phyloP scores from a whole-genome alignment of 2,888 invertebrate genomes.

The Timandra comae region DNA sequence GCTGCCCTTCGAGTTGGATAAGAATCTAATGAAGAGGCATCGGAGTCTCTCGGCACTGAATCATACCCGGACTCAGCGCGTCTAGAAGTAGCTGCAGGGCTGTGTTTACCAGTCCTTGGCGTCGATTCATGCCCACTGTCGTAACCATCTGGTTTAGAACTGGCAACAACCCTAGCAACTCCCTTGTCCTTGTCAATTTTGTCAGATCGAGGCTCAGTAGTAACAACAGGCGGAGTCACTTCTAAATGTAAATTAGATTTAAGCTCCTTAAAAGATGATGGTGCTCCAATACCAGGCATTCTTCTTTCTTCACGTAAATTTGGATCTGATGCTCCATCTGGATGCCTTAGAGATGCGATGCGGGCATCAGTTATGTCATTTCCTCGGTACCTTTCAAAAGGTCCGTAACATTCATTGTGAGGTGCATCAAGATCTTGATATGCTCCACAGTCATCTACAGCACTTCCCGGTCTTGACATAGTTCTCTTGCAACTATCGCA shows the following conservation, averaged over 20 bases:
- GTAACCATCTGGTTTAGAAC: conserved; percentile 84
- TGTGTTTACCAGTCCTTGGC: conserved; percentile 87
- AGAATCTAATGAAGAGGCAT: conserved; percentile 91
- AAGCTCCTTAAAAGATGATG: conserved; percentile 78
- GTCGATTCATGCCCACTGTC: conserved; percentile 91
- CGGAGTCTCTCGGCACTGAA: conserved; percentile 91
- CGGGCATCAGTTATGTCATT: conserved; percentile 74
- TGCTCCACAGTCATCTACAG: conserved; percentile 79
- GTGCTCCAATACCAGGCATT: conserved; percentile 79
- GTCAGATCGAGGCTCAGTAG: conserved; percentile 76
- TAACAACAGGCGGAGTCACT: conserved; percentile 75
- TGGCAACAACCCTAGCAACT: conserved; percentile 79
- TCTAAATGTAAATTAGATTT: conserved; percentile 69
- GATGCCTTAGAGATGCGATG: conserved; percentile 87
- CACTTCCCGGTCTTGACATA: conserved; percentile 81
- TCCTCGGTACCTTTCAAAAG: conserved; percentile 80
- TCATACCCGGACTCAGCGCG: conserved; percentile 94
- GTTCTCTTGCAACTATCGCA: conserved; percentile 85
- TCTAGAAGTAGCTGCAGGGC: conserved; percentile 85
- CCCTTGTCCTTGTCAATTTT: conserved; percentile 80
- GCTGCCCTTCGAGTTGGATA: conserved; percentile 70
- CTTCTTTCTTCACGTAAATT: conserved; percentile 85
- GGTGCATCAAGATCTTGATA: conserved; percentile 75
- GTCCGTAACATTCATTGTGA: conserved; percentile 71
- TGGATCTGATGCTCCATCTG: conserved; percentile 95